Base-by-base conservation (phyloP, 2,888 invertebrate genomes). In the Torymus auratus region DNA sequence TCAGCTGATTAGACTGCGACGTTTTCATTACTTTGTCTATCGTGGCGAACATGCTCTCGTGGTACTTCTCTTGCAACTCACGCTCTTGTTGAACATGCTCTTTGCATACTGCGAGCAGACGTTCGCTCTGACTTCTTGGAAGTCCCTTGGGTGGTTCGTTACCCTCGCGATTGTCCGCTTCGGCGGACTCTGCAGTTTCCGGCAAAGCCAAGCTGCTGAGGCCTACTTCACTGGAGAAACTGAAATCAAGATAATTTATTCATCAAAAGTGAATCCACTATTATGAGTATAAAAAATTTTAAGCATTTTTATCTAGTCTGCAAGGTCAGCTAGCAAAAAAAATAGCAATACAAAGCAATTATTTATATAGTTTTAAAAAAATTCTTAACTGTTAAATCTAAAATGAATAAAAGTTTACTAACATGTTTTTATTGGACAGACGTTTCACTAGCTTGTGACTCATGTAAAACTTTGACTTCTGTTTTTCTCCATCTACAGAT, bases 1-100 rank as follows among this genome's bases (percentile, higher is more conserved):
- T 97, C 91, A 96, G 92, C 91, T 98, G 97, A 85, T 94, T 94
- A 60, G 94, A 92, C 89, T 97, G 97, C 28, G 97, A 96, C 73
- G 92, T 91, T 84, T 94, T 94, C 92, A 97, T 94, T 67, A 95
- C 94, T 91, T 97, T 97, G 86, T 97, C 97, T 0, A 96, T 94
- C 52, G 94, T 94, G 13, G 93, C 91, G 89, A 94, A 96, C 84
- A 96, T 94, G 84, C 93, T 92, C 86, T 97, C 96, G 90, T 96
- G 96, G 91, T 96, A 97, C 88, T 96, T 96, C 88, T 96, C 95
- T 69, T 96, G 94, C 82, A 98, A 90, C 83, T 96, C 96, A 65
- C 94, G 93, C 89, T 96, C 96, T 80, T 94, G 94, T 52, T 93
- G 91, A 55, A 95, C 93, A 82, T 96, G 95, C 83, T 95, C 95